Percentiles rank a stretch among this genome's conserved stretches.
Conservation (phyloP, 30 jellyfish, hydroid and myxozoan species). For the Chironex yamaguchii region DNA sequence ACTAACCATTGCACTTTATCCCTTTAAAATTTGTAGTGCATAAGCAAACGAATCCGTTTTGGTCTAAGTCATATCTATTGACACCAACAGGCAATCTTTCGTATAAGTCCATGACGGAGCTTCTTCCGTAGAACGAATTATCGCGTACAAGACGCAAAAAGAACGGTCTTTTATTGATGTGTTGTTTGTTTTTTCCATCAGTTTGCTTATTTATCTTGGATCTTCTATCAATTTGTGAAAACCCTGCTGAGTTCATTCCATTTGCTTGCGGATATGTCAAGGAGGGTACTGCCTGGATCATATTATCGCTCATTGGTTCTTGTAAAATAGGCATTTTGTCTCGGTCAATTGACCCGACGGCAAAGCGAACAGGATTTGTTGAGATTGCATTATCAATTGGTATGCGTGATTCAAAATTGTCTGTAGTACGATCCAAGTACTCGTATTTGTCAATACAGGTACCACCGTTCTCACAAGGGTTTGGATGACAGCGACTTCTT, state of each 20-base stretch:
- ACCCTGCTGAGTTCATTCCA: neutral
- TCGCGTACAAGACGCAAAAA: neutral
- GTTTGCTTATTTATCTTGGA: neutral
- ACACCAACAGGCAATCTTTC: conserved; percentile 71
- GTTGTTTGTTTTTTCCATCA: neutral
- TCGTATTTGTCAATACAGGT: conserved; percentile 82
- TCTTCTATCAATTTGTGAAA: neutral
- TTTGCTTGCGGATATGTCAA: too few species aligned
- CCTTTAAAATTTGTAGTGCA: conserved; percentile 92
- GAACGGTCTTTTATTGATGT: neutral
- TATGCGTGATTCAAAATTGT: neutral
- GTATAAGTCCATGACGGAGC: neutral
- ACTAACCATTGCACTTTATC: conserved; percentile 81
- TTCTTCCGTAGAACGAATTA: too few species aligned
- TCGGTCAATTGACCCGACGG: neutral
- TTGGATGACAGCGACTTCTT: conserved; percentile 92
- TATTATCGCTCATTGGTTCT: neutral
- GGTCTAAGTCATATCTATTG: conserved; percentile 51
- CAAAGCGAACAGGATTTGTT: neutral
- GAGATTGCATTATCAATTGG: neutral
- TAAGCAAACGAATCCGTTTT: conserved; percentile 86
- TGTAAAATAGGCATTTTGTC: neutral
- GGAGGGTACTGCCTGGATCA: neutral
- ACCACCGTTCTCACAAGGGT: conserved; percentile 97
- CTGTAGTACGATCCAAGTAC: conserved; percentile 54